Conservation (phyloP, 2,888 invertebrate genomes). For the Thera obeliscata region DNA sequence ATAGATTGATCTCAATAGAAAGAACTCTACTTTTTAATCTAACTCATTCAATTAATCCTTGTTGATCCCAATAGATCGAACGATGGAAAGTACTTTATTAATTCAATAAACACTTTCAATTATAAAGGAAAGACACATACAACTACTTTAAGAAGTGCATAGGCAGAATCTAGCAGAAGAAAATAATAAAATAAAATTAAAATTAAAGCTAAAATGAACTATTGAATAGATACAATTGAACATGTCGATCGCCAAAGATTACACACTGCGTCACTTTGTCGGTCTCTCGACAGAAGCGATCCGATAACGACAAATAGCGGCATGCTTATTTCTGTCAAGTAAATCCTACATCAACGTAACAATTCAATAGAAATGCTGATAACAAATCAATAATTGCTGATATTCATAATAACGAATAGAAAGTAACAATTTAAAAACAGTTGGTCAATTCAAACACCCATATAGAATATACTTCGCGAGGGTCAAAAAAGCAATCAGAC, state of each 20-base stretch:
- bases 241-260: conserved; percentile 5
- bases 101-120: not conserved
- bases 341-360: not conserved
- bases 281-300: conserved; percentile 13
- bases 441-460: not conserved
- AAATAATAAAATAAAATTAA: too few relatives aligned
- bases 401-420: not conserved
- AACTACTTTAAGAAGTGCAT: too few relatives aligned
- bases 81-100: not conserved
- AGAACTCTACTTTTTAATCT: not conserved
- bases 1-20: not conserved
- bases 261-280: conserved; percentile 3
- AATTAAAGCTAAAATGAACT: too few relatives aligned
- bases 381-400: not conserved
- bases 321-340: conserved; percentile 3
- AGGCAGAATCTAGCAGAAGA: too few relatives aligned
- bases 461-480: not conserved
- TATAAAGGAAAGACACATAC: not conserved
- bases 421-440: not conserved
- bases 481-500: not conserved
- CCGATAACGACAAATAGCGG: conserved; percentile 3
- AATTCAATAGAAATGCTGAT: conserved; percentile 5
- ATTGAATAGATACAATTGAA: not conserved
- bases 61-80: not conserved
- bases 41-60: not conserved